phyloP scores from a whole-genome alignment of 2,113 vertebrate species.

The Pica pica region DNA sequence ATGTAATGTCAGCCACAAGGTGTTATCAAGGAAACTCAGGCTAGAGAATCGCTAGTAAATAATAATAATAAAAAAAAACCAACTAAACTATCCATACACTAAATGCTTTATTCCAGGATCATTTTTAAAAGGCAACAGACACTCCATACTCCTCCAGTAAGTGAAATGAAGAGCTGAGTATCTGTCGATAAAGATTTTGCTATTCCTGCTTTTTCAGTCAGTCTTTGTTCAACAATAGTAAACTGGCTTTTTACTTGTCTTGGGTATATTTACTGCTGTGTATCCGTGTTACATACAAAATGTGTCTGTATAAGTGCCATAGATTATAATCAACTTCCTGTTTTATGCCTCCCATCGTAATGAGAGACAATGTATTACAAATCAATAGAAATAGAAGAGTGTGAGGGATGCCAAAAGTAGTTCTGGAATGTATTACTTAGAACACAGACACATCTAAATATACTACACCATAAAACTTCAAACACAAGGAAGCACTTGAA shows the following conservation, averaged over 20 bases:
- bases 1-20: background rate
- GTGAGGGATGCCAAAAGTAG: background rate
- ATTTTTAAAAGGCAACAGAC: background rate
- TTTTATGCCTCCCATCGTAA: background rate
- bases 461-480: background rate
- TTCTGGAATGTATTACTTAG: background rate
- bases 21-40: constrained; percentile 17
- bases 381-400: background rate
- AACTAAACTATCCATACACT: background rate
- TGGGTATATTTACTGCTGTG: background rate
- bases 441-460: background rate
- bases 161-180: background rate
- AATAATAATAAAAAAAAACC: background rate
- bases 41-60: background rate
- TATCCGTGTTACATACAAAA: background rate
- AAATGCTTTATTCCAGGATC: background rate
- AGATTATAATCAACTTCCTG: background rate
- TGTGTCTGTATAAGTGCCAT: background rate
- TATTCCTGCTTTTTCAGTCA: background rate
- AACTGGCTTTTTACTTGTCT: background rate
- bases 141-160: background rate
- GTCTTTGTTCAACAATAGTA: background rate
- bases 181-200: background rate
- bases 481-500: background rate
- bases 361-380: background rate